Evolutionary conservation across 2,888 invertebrate species (phyloP).

Genomic region (Eupeodes latifasciatus): DNA sequence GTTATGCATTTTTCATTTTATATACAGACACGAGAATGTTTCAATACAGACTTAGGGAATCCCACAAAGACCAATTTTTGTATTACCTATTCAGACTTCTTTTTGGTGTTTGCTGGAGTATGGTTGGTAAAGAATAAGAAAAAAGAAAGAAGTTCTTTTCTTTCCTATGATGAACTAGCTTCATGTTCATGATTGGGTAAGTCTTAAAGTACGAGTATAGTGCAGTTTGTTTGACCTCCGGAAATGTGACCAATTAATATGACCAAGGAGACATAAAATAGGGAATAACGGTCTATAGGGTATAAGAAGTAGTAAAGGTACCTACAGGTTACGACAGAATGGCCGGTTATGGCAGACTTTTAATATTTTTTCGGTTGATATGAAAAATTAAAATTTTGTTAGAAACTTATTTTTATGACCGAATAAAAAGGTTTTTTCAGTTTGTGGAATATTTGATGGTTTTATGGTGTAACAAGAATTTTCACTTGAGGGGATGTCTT

Average conservation of each 20-base stretch:
- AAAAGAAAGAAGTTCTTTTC: not conserved
- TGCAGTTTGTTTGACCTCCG: conserved; percentile 45
- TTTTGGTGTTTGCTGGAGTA: not conserved
- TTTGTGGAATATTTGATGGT: not conserved
- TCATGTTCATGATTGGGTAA: not conserved
- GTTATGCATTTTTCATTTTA: conserved; percentile 74
- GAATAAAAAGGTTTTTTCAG: too few relatives aligned
- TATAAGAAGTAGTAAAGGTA: not conserved
- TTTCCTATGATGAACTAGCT: conserved; percentile 38
- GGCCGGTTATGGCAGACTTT: not conserved
- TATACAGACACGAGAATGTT: conserved; percentile 4
- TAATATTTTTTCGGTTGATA: not conserved
- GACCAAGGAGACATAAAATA: conserved; percentile 23
- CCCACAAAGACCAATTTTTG: conserved; percentile 26
- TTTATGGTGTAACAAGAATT: not conserved
- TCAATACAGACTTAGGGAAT: conserved; percentile 38
- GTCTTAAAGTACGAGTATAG: not conserved
- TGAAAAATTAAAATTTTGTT: not conserved
- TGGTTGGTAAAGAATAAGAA: not conserved
- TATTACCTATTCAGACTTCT: conserved; percentile 2
- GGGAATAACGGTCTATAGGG: conserved; percentile 1
- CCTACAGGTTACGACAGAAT: not conserved
- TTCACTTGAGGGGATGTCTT: not conserved
- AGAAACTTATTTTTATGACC: not conserved
- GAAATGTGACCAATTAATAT: conserved; percentile 54